Percentiles rank a stretch among this genome's conserved stretches.
phyloP scores from a whole-genome alignment of 2,113 vertebrate genomes.

The Sylvia atricapilla region DNA sequence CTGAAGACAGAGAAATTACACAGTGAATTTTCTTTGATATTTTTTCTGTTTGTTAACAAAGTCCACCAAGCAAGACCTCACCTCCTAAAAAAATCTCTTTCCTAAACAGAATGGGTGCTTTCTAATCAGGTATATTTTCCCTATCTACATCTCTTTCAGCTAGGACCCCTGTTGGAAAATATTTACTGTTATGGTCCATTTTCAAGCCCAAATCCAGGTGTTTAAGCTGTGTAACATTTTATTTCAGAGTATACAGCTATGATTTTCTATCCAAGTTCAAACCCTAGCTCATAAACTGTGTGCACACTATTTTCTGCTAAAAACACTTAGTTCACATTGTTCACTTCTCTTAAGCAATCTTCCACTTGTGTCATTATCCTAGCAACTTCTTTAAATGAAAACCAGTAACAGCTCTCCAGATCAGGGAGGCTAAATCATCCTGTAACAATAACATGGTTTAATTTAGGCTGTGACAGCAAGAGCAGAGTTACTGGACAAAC shows the following conservation, averaged over 20 bases:
- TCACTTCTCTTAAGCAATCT: neutral
- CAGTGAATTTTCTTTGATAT: neutral
- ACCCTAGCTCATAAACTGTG: neutral
- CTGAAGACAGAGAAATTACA: neutral
- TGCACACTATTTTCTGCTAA: neutral
- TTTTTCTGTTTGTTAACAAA: neutral
- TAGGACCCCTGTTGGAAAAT: neutral
- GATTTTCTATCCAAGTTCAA: neutral
- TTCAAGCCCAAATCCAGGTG: neutral
- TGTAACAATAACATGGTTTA: neutral
- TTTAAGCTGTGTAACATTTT: neutral
- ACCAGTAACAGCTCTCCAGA: neutral
- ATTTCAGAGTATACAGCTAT: fast-evolving
- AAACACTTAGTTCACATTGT: neutral
- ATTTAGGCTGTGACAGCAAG: neutral
- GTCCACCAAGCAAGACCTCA: fast-evolving
- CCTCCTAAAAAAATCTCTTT: neutral
- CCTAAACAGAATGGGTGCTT: neutral
- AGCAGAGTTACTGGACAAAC: neutral
- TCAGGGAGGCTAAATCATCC: neutral
- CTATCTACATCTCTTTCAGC: neutral
- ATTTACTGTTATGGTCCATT: neutral
- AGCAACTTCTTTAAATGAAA: constrained; percentile 11
- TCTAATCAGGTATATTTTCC: neutral
- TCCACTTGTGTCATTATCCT: neutral